phyloP scores from a whole-genome alignment of 1,140 invertebrate genomes.

The Cryptotermes secundus region DNA sequence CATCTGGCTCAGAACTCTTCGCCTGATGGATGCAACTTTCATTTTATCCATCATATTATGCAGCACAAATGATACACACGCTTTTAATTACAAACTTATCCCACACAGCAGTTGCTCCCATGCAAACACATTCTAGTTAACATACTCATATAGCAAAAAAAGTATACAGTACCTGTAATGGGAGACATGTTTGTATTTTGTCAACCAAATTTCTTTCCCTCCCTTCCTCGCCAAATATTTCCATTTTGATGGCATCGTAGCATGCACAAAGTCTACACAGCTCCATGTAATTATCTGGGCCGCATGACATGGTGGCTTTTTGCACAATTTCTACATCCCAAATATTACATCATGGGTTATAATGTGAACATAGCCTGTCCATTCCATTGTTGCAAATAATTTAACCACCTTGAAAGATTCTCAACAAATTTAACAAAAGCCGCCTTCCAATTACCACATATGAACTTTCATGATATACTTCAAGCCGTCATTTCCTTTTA shows the following conservation, averaged over 20 bases:
- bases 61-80: too few relatives aligned
- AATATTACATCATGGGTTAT: not conserved
- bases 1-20: too few relatives aligned
- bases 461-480: too few relatives aligned
- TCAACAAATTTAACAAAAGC: too few relatives aligned
- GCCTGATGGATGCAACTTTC: too few relatives aligned
- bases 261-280: slow-evolving; percentile 55
- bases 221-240: slow-evolving; percentile 54
- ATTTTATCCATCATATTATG: too few relatives aligned
- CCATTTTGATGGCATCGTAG: slow-evolving; percentile 53
- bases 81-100: too few relatives aligned
- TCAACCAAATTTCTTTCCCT: slow-evolving; percentile 51
- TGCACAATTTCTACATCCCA: not conserved
- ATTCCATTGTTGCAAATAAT: not conserved
- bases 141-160: not conserved
- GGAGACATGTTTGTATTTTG: slow-evolving; percentile 54
- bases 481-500: not conserved
- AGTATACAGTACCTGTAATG: slow-evolving; percentile 49
- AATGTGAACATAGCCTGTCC: not conserved
- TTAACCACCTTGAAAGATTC: not conserved
- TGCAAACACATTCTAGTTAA: too few relatives aligned
- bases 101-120: too few relatives aligned
- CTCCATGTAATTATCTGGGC: slow-evolving; percentile 39
- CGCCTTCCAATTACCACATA: too few relatives aligned
- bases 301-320: slow-evolving; percentile 4